phyloP scores from a whole-genome alignment of 1,140 invertebrate species.

The Atopsyche davidsoni region DNA sequence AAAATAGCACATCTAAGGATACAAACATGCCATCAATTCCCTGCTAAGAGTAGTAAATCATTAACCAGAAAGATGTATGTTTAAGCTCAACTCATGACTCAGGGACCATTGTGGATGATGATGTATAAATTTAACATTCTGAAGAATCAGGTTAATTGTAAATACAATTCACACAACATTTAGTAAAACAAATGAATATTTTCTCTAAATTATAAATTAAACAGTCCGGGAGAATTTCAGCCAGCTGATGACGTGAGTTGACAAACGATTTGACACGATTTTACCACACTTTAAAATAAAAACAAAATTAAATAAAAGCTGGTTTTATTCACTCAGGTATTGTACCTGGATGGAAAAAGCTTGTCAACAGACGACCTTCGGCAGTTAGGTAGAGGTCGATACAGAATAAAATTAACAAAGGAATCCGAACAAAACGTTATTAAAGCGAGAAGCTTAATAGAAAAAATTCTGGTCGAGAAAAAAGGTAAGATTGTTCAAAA shows the following conservation, averaged over 20 bases:
- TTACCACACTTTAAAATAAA: neutral
- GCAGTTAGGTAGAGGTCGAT: slow-evolving; percentile 52
- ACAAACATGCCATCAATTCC: too few species aligned
- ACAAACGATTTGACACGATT: neutral
- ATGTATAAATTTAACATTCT: neutral
- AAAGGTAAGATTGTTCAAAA: slow-evolving; percentile 42
- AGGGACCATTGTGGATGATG: neutral
- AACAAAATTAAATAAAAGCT: neutral
- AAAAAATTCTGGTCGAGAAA: slow-evolving; percentile 56
- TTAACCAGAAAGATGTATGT: too few species aligned
- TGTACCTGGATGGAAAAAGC: slow-evolving; percentile 55
- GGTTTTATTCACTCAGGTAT: slow-evolving; percentile 35
- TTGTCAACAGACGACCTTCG: slow-evolving; percentile 55
- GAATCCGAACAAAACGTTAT: slow-evolving; percentile 52
- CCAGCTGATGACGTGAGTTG: slow-evolving; percentile 14
- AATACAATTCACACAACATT: neutral
- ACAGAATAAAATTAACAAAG: slow-evolving; percentile 54
- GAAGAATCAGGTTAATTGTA: neutral
- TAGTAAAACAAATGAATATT: neutral
- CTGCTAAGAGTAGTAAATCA: too few species aligned
- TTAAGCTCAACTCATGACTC: too few species aligned
- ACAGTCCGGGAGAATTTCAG: slow-evolving; percentile 20
- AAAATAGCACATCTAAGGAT: too few species aligned
- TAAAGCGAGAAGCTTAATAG: slow-evolving; percentile 52
- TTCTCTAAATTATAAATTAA: neutral